Base-by-base conservation (phyloP, 2,113 vertebrate genomes). In the Bubalus kerabau region DNA sequence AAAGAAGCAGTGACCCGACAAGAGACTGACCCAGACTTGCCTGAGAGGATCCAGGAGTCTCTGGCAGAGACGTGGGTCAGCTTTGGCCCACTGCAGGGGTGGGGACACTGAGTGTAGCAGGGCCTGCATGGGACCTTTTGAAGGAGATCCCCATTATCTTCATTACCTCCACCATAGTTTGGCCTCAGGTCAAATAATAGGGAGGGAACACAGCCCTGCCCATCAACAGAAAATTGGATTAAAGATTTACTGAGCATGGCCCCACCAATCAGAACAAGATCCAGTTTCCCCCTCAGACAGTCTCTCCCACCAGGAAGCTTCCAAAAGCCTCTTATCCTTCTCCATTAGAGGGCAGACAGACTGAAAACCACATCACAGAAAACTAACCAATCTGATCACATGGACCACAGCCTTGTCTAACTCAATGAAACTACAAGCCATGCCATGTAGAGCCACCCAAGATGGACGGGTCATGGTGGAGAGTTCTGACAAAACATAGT, bases 61-160 rank as follows among this genome's bases (percentile, higher is more conserved):
- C 17, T 0, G 1, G 17, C 1, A 0, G n/a, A 71, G 17, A 2
- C 9, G 4, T 71, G 17, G 64, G n/a, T 36, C 1, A 1, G n/a
- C 3, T 10, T 5, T 6, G n/a, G n/a, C 9, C 64, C 1, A 4
- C 32, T 71, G 17, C n/a, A 21, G n/a, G 64, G 17, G 1, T 6
- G 64, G 64, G n/a, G 64, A n/a, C n/a, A 36, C 9, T 36, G 64
- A 11, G n/a, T 67, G n/a, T 5, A 67, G 64, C 32, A 67, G 17
- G 21, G 64, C n/a, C 2, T 71, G 32, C 17, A 36, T 6, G 17
- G 64, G 64, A 71, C 64, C n/a, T 71, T 67, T 71, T 36, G 17
- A 36, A 71, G 64, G 64, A 71, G 17, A n/a, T 71, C 17, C 9
- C n/a, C 32, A 5, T 71, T 11, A 36, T 71, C n/a, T 36, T 36